A percentile compares a stretch with the other conserved stretches of the same genome.
phyloP scores from a whole-genome alignment of 2,888 invertebrate genomes.

The Hypsopygia costalis region DNA sequence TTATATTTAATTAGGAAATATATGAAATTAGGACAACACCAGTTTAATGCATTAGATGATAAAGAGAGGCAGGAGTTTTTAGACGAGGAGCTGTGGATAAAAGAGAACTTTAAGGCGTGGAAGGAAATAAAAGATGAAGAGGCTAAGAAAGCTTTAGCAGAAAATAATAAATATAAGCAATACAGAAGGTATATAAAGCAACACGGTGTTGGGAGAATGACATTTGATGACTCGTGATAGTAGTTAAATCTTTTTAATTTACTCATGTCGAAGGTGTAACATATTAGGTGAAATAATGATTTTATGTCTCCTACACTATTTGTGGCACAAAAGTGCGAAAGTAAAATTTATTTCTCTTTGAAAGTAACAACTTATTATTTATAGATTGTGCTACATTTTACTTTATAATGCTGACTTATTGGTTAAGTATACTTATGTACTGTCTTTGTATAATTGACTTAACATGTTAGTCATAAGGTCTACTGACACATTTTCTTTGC shows the following conservation, averaged over 20 bases:
- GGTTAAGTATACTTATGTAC: conserved; percentile 4
- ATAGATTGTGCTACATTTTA: no score
- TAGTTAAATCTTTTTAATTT: conserved; percentile 4
- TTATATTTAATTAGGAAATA: conserved; percentile 90
- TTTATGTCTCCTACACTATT: no score
- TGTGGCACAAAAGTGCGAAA: no score
- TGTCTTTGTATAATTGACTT: no score
- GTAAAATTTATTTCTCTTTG: no score
- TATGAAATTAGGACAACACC: conserved; percentile 86
- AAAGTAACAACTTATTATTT: no score
- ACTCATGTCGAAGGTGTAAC: not conserved
- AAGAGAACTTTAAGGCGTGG: conserved; percentile 89
- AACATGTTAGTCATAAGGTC: no score
- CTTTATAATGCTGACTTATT: no score
- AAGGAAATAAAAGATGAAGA: conserved; percentile 91
- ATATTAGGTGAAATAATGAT: no score
- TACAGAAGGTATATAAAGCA: conserved; percentile 95
- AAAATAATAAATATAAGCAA: conserved; percentile 92
- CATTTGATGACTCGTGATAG: conserved; percentile 90
- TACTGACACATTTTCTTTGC: no score
- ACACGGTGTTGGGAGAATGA: conserved; percentile 93
- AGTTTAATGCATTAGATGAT: conserved; percentile 88
- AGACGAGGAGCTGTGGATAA: conserved; percentile 89
- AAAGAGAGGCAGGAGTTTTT: conserved; percentile 87
- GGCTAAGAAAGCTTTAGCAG: conserved; percentile 90